phyloP scores from a whole-genome alignment of 2,797 vertebrate species.

The Champsocephalus gunnari region DNA sequence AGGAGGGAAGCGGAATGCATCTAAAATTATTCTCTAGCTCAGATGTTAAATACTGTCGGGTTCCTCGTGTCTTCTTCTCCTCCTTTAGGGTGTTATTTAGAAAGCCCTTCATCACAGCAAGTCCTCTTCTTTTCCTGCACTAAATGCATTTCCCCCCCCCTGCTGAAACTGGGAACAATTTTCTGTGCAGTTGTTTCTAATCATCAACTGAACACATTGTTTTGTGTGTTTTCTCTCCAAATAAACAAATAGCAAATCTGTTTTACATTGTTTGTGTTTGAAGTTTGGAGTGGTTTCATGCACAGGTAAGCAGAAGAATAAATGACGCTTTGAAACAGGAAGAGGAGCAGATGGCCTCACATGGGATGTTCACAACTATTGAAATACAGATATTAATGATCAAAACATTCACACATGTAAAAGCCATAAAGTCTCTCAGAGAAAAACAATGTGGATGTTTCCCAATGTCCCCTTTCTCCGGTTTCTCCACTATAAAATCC shows the following conservation, averaged over 20 bases:
- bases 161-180: constrained; percentile 64
- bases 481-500: constrained; percentile 25
- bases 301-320: constrained; percentile 41
- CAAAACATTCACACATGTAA: constrained; percentile 51
- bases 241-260: constrained; percentile 66
- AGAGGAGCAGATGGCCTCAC: not conserved
- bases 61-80: constrained; percentile 27
- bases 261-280: constrained; percentile 66
- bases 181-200: constrained; percentile 77
- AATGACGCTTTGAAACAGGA: not conserved
- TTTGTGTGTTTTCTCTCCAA: constrained; percentile 62
- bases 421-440: constrained; percentile 36
- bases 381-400: constrained; percentile 32
- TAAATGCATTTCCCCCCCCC: constrained; percentile 27
- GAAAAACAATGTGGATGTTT: constrained; percentile 32
- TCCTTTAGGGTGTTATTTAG: constrained; percentile 43
- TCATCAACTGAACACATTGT: constrained; percentile 64
- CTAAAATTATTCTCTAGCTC: constrained; percentile 2
- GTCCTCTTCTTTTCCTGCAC: constrained; percentile 36
- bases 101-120: constrained; percentile 42
- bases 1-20: not conserved
- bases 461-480: constrained; percentile 15
- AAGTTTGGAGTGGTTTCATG: constrained; percentile 50
- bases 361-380: not conserved
- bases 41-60: constrained; percentile 23